Percentiles rank a stretch among this genome's conserved stretches.
Conservation (phyloP, 2,113 vertebrate genomes). For the Oceanodroma tethys region DNA sequence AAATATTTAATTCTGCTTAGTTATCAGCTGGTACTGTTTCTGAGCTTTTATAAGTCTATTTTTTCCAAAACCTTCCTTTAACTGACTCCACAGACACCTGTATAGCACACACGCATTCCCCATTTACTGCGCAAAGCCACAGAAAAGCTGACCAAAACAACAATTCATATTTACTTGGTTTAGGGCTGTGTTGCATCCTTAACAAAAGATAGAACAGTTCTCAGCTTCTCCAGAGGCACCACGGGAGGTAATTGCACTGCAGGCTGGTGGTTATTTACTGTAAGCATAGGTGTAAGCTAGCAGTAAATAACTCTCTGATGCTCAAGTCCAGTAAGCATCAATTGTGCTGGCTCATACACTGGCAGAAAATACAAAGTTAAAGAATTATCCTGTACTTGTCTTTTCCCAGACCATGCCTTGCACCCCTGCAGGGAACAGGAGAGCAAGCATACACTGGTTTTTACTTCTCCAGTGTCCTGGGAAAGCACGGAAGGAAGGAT, state of each 20-base stretch:
- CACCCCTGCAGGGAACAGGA: background rate
- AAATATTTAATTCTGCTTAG: background rate
- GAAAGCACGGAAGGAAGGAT: background rate
- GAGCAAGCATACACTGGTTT: background rate
- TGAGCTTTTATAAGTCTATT: background rate
- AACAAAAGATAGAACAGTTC: background rate
- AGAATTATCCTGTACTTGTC: background rate
- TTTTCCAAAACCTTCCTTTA: background rate
- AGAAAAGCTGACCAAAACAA: background rate
- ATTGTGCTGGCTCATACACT: background rate
- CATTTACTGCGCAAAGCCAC: background rate
- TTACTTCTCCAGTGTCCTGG: background rate
- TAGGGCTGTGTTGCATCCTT: background rate
- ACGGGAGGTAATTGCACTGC: background rate
- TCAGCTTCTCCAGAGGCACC: background rate
- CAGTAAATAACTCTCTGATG: background rate
- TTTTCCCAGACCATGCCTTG: background rate
- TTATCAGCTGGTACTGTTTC: background rate
- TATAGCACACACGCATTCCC: background rate
- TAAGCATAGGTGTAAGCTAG: background rate
- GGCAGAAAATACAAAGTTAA: background rate
- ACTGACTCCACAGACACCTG: background rate
- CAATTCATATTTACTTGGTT: background rate
- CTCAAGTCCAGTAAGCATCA: background rate
- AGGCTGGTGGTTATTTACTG: background rate